Evolutionary conservation across 2,113 vertebrate species (phyloP), one percentile per base, ranked within the genome.

Genomic region (Macheiramphus alcinus): DNA sequence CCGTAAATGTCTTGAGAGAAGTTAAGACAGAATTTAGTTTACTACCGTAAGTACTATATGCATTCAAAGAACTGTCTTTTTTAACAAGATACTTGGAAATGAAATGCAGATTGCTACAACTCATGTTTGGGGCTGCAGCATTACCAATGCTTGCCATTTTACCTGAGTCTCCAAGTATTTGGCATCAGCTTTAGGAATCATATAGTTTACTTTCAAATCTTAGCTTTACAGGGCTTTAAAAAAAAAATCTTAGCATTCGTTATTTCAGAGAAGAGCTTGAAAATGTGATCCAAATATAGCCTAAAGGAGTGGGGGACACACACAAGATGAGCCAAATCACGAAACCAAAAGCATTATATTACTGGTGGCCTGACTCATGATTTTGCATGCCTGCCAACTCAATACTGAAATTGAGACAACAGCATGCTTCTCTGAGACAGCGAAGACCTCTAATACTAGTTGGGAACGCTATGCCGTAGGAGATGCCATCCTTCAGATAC

Each of bases 391-490:
- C n/a, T 83, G 62, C 67, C 72, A 83, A 15, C n/a, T 72, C 63
- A 10, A 2, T 48, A 25, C 71, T 58, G 55, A 76, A 71, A 20
- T 2, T 18, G 65, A 88, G 82, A 38, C 38, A 52, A 17, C 47
- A 58, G 6, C 5, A 4, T 20, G 31, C 7, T 76, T 6, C 53
- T 65, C 23, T 22, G 90, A 67, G 78, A 15, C 11, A 29, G 55
- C 7, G 0, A 6, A 29, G 36, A 17, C 55, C 45, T 52, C 6
- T 32, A 7, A 0, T 18, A 2, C 3, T 2, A 2, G 61, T 0
- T 74, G 76, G 75, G 67, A 84, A 40, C 0, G 4, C 62, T 56
- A 1, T 1, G 3, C 63, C 42, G 62, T 11, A 43, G 91, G 58
- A 82, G 53, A 8, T 62, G 85, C 31, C 78, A 53, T 56, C 93